Evolutionary conservation across 2,797 vertebrate genomes (phyloP), one percentile per base, ranked within the genome.

Genomic region (Chaetodon trifasciatus): DNA sequence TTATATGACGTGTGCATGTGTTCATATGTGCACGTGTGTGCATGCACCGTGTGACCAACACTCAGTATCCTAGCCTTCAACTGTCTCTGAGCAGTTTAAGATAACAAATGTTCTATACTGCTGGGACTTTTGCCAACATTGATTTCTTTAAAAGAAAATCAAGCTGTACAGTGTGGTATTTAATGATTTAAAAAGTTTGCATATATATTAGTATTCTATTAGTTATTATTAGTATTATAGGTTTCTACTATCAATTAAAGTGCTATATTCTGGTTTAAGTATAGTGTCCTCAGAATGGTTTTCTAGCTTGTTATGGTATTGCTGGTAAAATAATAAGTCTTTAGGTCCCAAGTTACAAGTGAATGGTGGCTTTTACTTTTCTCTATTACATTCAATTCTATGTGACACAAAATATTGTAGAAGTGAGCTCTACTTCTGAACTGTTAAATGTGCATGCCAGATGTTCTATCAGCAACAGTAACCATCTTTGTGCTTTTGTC

Each of bases 1-100:
- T 79, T 60, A 11, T 42, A 68, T 83, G 78, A 79, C 68, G 24
- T 68, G 66, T 70, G 66, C 32, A 53, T 75, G 78, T 69, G 68
- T 11, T 9, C 6, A 21, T 56, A 6, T 39, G 28, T 58, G 16
- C 17, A 12, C 24, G 32, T n/a, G 46, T 35, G 67, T 47, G 72
- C n/a, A n/a, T 47, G 49, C n/a, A 32, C 42, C 42, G 44, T 52
- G 21, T 39, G 39, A 76, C 57, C 66, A 72, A 63, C 58, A 81
- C 57, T 53, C 16, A 32, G 8, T 2, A 52, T 46, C 69, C 24
- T 21, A 46, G 7, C 40, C 58, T 78, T 78, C 74, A 66, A 76
- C 74, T 55, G 49, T 55, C 49, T 79, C 40, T 37, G 21, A 67
- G 55, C 46, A 67, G 52, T 49, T 37, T 8, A 47, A 81, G 66